Evolutionary conservation across 1,140 invertebrate species (phyloP), one percentile per base, ranked within the genome.

Genomic region (Temnothorax nylanderi): DNA sequence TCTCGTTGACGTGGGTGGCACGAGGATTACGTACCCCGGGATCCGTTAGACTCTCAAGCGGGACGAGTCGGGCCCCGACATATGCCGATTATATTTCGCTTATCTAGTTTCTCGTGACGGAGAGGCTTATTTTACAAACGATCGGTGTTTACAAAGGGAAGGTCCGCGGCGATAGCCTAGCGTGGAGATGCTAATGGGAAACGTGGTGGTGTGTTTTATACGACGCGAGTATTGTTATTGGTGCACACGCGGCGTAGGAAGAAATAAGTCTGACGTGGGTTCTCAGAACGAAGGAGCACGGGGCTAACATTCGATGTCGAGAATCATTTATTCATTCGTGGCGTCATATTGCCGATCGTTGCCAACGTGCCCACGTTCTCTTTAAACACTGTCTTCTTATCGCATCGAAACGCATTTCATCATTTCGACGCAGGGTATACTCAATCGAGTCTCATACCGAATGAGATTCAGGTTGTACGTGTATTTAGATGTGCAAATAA

Each of bases 1-100:
- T 8, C 37, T 8, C 41, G 41, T 84, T 84, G 26, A 84, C 69
- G 80, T 84, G 80, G 80, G 80, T 84, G 80, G 80, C 69, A 60
- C 10, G 26, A 11, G 18, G 18, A 34, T 82, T 58, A 13, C 4
- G 58, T 62, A 16, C 32, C 8, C 16, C 65, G 21, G 5, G 16
- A 2, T 69, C 32, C 60, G 18, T 34, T 37, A 10, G 26, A 26
- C 44, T 65, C 44, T 16, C 32, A 21, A 44, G 1, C 32, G n/a
- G 34, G 37, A 82, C 26, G 78, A 72, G 26, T 47, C 32, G 10
- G 13, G 21, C 16, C 11, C 1, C 65, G 34, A 13, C 49, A 26
- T 26, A 13, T 34, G n/a, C 18, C 78, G 80, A 74, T 82, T 58
- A 60, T 84, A 74, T 74, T 47, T 84, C 67, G 51, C 26, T 74